phyloP scores from a whole-genome alignment of 2,113 vertebrate species.

The Aptenodytes patagonicus region DNA sequence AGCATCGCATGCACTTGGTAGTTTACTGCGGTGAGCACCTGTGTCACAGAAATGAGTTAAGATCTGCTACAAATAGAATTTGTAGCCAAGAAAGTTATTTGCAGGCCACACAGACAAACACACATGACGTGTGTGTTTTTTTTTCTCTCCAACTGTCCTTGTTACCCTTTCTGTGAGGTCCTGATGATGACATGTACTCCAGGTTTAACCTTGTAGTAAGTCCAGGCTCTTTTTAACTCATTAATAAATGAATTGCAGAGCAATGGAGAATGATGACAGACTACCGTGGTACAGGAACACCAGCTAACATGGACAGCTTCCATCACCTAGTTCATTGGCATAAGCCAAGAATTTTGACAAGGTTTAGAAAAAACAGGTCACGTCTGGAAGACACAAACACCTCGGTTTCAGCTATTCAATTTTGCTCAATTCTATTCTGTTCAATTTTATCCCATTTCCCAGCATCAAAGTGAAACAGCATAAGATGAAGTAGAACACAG shows the following conservation, averaged over 20 bases:
- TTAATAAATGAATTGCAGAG: background rate
- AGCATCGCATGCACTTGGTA: no score
- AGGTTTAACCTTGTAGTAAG: background rate
- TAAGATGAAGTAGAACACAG: background rate
- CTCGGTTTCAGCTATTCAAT: background rate
- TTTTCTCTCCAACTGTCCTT: background rate
- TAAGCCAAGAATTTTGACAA: background rate
- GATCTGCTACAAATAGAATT: background rate
- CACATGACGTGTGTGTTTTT: rapidly evolving
- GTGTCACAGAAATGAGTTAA: background rate
- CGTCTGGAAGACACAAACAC: background rate
- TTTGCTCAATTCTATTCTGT: background rate
- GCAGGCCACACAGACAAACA: background rate
- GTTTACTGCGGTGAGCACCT: background rate
- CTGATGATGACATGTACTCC: background rate
- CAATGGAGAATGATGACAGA: background rate
- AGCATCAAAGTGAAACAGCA: background rate
- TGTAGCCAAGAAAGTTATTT: background rate
- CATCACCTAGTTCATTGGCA: rapidly evolving
- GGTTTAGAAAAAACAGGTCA: background rate
- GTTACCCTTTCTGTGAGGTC: background rate
- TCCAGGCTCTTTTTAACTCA: background rate
- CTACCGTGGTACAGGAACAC: background rate
- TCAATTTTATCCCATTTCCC: background rate
- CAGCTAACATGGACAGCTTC: background rate